phyloP scores from a whole-genome alignment of 2,888 invertebrate genomes.

The Ariolimax columbianus region DNA sequence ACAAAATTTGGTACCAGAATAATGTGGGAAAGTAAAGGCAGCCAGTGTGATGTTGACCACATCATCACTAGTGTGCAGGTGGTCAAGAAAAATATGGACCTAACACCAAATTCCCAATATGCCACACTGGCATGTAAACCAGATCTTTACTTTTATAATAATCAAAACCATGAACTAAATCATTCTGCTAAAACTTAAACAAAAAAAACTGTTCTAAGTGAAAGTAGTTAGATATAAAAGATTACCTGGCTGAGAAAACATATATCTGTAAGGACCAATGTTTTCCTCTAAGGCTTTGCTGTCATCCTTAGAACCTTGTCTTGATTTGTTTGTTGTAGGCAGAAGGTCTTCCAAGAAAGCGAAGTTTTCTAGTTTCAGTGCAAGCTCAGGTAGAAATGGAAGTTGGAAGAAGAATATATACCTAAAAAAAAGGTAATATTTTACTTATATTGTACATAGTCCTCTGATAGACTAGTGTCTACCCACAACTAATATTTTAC shows the following conservation, averaged over 20 bases:
- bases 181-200: too few relatives aligned
- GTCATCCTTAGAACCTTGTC: neutral
- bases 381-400: conserved; percentile 52
- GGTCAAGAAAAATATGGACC: neutral
- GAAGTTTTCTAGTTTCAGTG: conserved; percentile 23
- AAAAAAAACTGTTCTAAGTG: too few relatives aligned
- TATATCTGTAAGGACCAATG: conserved; percentile 52
- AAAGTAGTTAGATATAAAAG: neutral
- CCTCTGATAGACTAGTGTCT: too few relatives aligned
- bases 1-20: too few relatives aligned
- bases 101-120: neutral
- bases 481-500: too few relatives aligned
- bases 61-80: too few relatives aligned
- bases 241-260: conserved; percentile 44
- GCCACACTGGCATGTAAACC: too few relatives aligned
- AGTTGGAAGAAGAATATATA: conserved; percentile 53
- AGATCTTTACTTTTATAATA: too few relatives aligned
- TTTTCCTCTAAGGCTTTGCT: conserved; percentile 20
- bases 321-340: neutral
- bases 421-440: neutral
- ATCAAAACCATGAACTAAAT: too few relatives aligned
- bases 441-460: too few relatives aligned
- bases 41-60: too few relatives aligned
- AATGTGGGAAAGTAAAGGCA: too few relatives aligned
- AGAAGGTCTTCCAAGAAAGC: conserved; percentile 27